Evolutionary conservation across 2,797 vertebrate species (phyloP), one percentile per base, ranked within the genome.

Genomic region (Sebastes oblongus): DNA sequence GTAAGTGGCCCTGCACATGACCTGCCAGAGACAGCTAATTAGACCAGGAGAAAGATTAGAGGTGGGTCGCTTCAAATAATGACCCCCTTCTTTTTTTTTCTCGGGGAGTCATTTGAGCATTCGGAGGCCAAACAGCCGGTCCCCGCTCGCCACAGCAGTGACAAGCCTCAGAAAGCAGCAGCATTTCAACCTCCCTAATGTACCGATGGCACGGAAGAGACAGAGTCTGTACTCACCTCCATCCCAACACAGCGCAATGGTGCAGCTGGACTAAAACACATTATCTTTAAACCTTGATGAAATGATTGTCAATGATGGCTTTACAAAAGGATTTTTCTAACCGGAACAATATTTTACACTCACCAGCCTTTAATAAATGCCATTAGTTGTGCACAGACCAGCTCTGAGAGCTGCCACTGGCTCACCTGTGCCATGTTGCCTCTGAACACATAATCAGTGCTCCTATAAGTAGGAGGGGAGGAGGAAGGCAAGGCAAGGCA

Each of bases 1-100:
- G 52, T 88, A 91, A 91, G 88, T 83, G 89, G 82, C 81, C 76
- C 66, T 50, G 81, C 73, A 88, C 87, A 87, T 84, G 81, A 90
- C 86, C 88, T 82, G 81, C 84, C 77, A n/a, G 6, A 83, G 81
- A 65, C 81, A 75, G 74, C 70, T 86, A 90, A 92, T 92, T 86
- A 91, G 83, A 86, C 72, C 80, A 64, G 71, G 56, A 86, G 78
- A 86, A 80, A 79, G 56, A 90, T 87, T 88, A 83, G 39, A 80
- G 66, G 39, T 78, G 50, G 56, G 55, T 29, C 16, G 59, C 68
- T 82, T 79, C 78, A 85, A 86, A 85, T 80, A 84, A 87, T 85
- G 69, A 39, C 66, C 74, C 6, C 50, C 4, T 27, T 24, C 29
- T 20, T 62, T 56, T 61, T 66, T 73, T 66, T 32, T 73, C 12